Evolutionary conservation across 2,888 invertebrate genomes (phyloP).

Genomic region (Drosophila ustulata): DNA sequence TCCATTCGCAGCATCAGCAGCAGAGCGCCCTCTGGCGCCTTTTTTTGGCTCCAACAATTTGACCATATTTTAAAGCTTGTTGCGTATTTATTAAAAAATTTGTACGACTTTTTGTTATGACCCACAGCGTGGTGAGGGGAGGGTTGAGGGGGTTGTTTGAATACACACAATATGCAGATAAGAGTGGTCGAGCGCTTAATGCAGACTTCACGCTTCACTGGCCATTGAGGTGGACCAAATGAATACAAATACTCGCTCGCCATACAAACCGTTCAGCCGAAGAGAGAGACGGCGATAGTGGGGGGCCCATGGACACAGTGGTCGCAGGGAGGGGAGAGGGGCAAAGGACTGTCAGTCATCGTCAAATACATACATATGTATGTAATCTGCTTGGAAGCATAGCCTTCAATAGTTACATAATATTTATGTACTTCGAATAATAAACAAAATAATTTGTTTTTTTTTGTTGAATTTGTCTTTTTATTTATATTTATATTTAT

Average conservation of each 20-base stretch:
- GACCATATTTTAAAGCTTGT: slow-evolving; percentile 44
- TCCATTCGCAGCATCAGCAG: slow-evolving; percentile 22
- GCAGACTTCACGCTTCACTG: slow-evolving; percentile 41
- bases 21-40: background rate
- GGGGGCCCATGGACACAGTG: background rate
- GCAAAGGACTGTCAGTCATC: slow-evolving; percentile 16
- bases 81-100: slow-evolving; percentile 50
- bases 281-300: background rate
- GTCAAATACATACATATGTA: background rate
- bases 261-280: slow-evolving; percentile 18
- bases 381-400: slow-evolving; percentile 1
- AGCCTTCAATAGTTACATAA: too few species aligned
- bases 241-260: slow-evolving; percentile 17
- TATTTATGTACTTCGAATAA: background rate
- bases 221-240: slow-evolving; percentile 42
- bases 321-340: background rate
- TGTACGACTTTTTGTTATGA: slow-evolving; percentile 25
- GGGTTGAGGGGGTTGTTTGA: background rate
- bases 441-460: background rate
- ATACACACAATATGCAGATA: slow-evolving; percentile 21
- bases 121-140: background rate
- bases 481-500: slow-evolving; percentile 65
- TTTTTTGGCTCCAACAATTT: slow-evolving; percentile 32
- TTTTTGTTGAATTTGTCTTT: slow-evolving; percentile 55
- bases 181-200: slow-evolving; percentile 39